These are phyloP conservation scores for Ciconia stormi DNA, from an alignment of 2,113 vertebrate species.

Conservation along the genomic window DNA sequence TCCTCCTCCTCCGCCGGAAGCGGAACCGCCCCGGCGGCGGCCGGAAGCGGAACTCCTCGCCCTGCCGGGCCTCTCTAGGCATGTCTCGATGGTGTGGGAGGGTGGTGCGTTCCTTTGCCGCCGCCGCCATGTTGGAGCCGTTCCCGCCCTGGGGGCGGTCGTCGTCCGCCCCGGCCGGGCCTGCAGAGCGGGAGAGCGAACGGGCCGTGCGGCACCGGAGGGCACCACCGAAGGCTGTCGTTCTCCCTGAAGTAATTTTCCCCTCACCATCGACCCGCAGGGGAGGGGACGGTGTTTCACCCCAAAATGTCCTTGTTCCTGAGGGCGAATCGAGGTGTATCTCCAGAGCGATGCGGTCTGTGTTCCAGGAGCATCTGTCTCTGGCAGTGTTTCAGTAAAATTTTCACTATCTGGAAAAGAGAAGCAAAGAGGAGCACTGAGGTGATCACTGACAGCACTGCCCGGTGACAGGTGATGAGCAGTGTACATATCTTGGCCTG, in stretches of 20 bases:
- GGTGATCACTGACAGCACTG: rapidly evolving
- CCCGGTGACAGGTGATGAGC: rapidly evolving
- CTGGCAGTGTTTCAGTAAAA: no score
- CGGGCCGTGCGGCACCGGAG: no score
- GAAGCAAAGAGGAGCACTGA: neutral
- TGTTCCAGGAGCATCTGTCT: rapidly evolving
- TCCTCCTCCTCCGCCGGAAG: neutral
- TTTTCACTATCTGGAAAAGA: no score
- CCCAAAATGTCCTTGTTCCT: rapidly evolving
- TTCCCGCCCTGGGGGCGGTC: rapidly evolving
- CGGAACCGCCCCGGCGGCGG: neutral
- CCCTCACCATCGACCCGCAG: no score
- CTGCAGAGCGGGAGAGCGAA: neutral
- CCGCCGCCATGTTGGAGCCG: neutral
- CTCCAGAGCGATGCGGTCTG: rapidly evolving
- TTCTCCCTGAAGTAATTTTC: neutral
- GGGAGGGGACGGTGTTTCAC: neutral
- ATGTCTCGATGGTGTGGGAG: neutral
- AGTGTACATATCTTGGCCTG: rapidly evolving
- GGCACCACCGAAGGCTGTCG: neutral
- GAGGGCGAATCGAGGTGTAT: rapidly evolving
- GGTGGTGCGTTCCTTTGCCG: no score
- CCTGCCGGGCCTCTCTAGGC: neutral
- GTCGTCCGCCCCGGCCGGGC: neutral
- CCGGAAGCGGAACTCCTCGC: neutral